Conservation (phyloP, 2,113 vertebrate genomes). For the Steatornis caripensis region DNA sequence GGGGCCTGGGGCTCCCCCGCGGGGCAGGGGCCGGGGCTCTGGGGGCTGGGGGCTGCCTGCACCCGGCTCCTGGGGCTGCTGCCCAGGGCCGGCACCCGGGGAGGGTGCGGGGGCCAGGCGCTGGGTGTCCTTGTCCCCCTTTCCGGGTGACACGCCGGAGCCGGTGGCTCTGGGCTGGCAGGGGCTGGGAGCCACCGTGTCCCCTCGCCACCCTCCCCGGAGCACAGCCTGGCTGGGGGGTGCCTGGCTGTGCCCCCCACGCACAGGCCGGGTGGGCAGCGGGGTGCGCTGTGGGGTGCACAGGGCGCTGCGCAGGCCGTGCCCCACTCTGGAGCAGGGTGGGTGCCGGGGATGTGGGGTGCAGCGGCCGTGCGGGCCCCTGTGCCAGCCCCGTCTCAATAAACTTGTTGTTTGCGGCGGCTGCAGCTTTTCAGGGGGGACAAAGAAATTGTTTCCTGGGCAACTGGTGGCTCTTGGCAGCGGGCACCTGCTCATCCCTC, state of each 20-base stretch:
- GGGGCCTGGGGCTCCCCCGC: too few species aligned
- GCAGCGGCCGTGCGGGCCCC: not conserved
- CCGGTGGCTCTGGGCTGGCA: not conserved
- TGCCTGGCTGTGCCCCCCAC: not conserved
- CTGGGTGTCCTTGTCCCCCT: not conserved
- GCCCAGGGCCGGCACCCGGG: too few species aligned
- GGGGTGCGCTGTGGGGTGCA: not conserved
- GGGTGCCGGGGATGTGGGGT: too few species aligned
- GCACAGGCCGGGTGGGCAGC: not conserved
- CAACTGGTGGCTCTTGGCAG: constrained; percentile 41
- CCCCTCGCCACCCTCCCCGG: not conserved
- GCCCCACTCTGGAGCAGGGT: not conserved
- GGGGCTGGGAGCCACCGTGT: not conserved
- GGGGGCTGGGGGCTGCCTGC: too few species aligned
- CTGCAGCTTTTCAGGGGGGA: constrained; percentile 27
- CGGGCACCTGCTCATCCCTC: constrained; percentile 25
- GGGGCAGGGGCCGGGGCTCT: too few species aligned
- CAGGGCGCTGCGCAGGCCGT: too few species aligned
- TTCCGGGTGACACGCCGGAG: not conserved
- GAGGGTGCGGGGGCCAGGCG: too few species aligned
- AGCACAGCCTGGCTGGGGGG: not conserved
- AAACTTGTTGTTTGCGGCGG: constrained; percentile 6
- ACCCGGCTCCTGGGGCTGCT: too few species aligned
- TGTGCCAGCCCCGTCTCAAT: not conserved
- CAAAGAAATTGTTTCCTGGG: constrained; percentile 34